Evolutionary conservation across 2,113 vertebrate species (phyloP), one percentile per base, ranked within the genome.

Genomic region (Gavialis gangeticus): DNA sequence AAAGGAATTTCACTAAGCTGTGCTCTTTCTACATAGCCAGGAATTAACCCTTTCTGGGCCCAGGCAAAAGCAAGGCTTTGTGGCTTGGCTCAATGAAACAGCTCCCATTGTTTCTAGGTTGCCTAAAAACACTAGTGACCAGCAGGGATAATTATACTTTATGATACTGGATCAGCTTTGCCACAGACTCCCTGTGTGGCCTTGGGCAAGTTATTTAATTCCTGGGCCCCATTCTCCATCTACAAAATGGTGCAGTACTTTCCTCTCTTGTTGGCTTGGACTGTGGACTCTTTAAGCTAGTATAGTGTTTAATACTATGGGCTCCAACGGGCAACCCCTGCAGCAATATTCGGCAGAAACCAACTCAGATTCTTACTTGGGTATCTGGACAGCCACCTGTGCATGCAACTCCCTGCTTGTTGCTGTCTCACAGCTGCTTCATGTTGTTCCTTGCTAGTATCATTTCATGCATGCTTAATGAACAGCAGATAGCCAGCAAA

Each of bases 361-460:
- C 37, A 73, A 73, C 21, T 22, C 69, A 73, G 7, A 46, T 73
- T 19, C 21, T 24, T 46, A 46, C 46, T 73, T 46, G 37, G 30
- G 71, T 0, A 1, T 59, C 14, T 5, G 79, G 73, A 19, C 57
- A 18, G 17, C 19, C 64, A 4, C 2, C 1, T 0, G 27, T 46
- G 37, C 2, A 37, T 25, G 2, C 4, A 28, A 55, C 55, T 12
- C 37, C 24, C 6, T 18, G 60, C 22, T 14, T 1, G 60, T 5
- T 57, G 24, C 6, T 73, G 19, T n/a, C 25, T 3, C 2, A 2
- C 80, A 24, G 80, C 62, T 24, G 30, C 13, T 2, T 19, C 0
- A 15, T 28, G 56, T 18, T 4, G 1, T 5, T 54, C 28, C n/a
- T 54, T 5, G 21, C 1, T 3, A 5, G 0, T 3, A 6, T 0